A percentile compares a stretch with the other conserved stretches of the same genome.
Evolutionary conservation across 2,113 vertebrate genomes (phyloP).

Genomic region (Amphiprion ocellaris): DNA sequence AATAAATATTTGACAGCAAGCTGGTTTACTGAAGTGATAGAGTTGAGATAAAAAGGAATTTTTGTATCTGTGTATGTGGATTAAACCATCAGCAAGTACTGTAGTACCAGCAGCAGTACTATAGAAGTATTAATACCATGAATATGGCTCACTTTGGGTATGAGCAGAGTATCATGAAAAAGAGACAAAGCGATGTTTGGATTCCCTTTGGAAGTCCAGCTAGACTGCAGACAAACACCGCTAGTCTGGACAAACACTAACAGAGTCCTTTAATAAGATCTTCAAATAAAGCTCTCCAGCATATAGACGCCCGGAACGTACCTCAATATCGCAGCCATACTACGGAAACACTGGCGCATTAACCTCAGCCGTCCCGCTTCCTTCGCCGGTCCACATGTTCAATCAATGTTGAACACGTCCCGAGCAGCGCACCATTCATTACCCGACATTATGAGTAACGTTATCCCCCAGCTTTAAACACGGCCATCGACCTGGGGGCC

Average conservation of each 20-base stretch:
- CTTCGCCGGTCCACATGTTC: slow-evolving; percentile 32
- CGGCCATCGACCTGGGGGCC: slow-evolving; percentile 71
- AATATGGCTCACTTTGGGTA: background rate
- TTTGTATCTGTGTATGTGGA: too few species aligned
- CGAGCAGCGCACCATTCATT: slow-evolving; percentile 72
- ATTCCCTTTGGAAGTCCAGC: slow-evolving; percentile 28
- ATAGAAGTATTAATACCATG: background rate
- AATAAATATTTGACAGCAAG: too few species aligned
- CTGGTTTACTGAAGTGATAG: too few species aligned
- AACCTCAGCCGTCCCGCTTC: slow-evolving; percentile 46
- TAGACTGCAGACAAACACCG: slow-evolving; percentile 68
- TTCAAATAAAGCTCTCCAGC: slow-evolving; percentile 61
- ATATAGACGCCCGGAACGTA: slow-evolving; percentile 17
- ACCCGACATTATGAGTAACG: slow-evolving; percentile 71
- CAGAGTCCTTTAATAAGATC: slow-evolving; percentile 66
- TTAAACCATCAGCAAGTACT: too few species aligned
- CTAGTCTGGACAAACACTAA: slow-evolving; percentile 70
- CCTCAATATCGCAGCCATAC: slow-evolving; percentile 54
- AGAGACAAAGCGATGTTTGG: slow-evolving; percentile 33
- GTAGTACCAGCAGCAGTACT: background rate
- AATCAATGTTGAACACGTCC: slow-evolving; percentile 70
- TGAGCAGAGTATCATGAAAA: slow-evolving; percentile 33
- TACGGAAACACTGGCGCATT: slow-evolving; percentile 58
- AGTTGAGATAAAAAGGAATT: too few species aligned
- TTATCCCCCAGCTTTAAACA: slow-evolving; percentile 73